Conservation (phyloP, 2,113 vertebrate species). For the Anser brachyrhynchus region DNA sequence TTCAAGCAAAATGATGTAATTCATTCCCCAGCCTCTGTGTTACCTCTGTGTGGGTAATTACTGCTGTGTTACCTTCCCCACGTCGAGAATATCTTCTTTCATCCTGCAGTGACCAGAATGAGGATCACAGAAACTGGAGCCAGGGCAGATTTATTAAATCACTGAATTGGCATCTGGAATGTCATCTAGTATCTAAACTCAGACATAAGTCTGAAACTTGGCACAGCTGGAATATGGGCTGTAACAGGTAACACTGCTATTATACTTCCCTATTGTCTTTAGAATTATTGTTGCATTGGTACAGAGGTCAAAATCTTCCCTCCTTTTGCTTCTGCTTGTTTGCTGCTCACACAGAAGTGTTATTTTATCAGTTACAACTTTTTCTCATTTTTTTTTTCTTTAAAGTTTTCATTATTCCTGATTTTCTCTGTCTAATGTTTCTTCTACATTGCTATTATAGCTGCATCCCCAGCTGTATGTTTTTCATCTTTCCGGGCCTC, state of each 20-base stretch:
- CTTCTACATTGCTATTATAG: not conserved
- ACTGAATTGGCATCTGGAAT: constrained; percentile 28
- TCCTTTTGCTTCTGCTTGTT: constrained; percentile 20
- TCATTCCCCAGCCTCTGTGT: not conserved
- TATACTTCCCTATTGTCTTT: constrained; percentile 68
- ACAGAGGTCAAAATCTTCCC: constrained; percentile 52
- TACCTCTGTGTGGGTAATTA: not conserved
- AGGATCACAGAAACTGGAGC: constrained; percentile 33
- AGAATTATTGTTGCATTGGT: not conserved
- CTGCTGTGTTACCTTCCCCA: constrained; percentile 34
- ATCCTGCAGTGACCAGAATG: not conserved
- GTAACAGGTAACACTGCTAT: constrained; percentile 64
- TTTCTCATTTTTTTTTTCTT: not conserved
- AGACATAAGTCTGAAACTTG: constrained; percentile 68
- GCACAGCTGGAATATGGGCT: constrained; percentile 53
- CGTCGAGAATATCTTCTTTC: constrained; percentile 48
- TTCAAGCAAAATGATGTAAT: not conserved
- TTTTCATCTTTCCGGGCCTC: not conserved
- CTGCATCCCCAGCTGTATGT: not conserved
- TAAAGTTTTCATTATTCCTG: not conserved
- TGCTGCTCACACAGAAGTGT: not conserved
- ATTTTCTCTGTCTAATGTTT: not conserved
- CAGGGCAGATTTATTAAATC: not conserved
- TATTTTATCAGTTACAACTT: not conserved
- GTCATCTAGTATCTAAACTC: constrained; percentile 30